phyloP scores from a whole-genome alignment of 1,140 invertebrate genomes.

The Pentalonia nigronervosa region DNA sequence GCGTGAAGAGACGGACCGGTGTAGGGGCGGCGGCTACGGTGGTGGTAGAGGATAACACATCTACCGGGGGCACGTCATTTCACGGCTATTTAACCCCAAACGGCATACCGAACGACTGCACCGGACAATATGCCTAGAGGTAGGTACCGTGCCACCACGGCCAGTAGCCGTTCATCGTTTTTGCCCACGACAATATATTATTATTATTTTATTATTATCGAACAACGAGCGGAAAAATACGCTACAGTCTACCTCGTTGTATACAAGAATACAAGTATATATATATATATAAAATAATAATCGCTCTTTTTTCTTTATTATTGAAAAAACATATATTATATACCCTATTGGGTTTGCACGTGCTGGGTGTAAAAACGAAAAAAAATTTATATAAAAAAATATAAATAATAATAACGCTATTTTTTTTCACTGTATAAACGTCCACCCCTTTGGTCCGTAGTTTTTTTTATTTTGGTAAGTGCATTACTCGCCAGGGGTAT shows the following conservation, averaged over 20 bases:
- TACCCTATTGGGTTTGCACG: conserved; percentile 39
- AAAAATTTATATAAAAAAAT: conserved; percentile 22
- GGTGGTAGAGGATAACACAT: background rate
- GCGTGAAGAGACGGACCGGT: background rate
- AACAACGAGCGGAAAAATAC: conserved; percentile 4
- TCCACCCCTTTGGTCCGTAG: background rate
- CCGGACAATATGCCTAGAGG: background rate
- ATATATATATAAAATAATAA: background rate
- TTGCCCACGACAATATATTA: background rate
- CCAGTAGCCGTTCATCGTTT: background rate
- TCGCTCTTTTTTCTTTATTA: conserved; percentile 1
- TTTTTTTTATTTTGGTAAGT: conserved; percentile 23
- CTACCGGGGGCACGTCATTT: background rate
- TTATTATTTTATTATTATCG: conserved; percentile 9
- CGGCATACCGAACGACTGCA: background rate
- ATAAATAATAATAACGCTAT: conserved; percentile 12
- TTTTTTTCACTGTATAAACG: background rate
- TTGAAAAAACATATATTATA: background rate
- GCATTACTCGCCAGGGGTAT: background rate
- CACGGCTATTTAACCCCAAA: conserved; percentile 45
- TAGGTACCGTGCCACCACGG: background rate
- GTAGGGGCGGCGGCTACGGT: background rate
- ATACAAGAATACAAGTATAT: background rate
- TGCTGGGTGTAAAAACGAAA: conserved; percentile 24
- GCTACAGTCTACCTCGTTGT: background rate